A percentile compares a stretch with the other conserved stretches of the same genome.
These are phyloP conservation scores for Metopolophium dirhodum DNA, from an alignment of 1,140 invertebrate species.

Conservation along the genomic window DNA sequence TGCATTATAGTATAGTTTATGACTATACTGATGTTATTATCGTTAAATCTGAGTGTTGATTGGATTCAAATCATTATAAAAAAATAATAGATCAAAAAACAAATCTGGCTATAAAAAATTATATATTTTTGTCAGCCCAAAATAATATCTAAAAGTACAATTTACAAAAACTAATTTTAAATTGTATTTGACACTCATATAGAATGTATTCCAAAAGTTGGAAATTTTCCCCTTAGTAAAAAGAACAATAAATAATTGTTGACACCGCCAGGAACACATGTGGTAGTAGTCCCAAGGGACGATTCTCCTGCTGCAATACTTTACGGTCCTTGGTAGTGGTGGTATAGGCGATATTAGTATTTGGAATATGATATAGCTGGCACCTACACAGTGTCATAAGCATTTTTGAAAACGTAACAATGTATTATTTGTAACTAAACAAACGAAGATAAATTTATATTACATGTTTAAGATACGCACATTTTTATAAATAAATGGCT, in stretches of 20 bases:
- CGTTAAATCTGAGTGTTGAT: not conserved
- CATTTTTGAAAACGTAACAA: constrained; percentile 16
- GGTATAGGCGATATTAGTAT: constrained; percentile 37
- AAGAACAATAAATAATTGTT: constrained; percentile 56
- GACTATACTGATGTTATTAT: not conserved
- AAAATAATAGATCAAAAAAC: not conserved
- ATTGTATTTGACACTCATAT: constrained; percentile 7
- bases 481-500: not conserved
- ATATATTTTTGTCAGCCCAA: not conserved
- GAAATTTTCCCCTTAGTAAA: constrained; percentile 45
- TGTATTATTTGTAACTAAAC: not conserved
- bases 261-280: constrained; percentile 55
- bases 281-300: constrained; percentile 43
- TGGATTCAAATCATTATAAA: not conserved
- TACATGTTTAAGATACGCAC: not conserved
- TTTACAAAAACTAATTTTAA: constrained; percentile 49
- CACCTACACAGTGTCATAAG: not conserved
- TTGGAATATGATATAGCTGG: constrained; percentile 33
- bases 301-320: constrained; percentile 41
- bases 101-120: not conserved
- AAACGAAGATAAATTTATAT: not conserved
- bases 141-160: constrained; percentile 13
- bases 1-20: too few species aligned
- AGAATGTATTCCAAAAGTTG: constrained; percentile 16
- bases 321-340: not conserved